Base-by-base conservation (phyloP, 2,888 invertebrate genomes). In the Rhagonycha lutea region DNA sequence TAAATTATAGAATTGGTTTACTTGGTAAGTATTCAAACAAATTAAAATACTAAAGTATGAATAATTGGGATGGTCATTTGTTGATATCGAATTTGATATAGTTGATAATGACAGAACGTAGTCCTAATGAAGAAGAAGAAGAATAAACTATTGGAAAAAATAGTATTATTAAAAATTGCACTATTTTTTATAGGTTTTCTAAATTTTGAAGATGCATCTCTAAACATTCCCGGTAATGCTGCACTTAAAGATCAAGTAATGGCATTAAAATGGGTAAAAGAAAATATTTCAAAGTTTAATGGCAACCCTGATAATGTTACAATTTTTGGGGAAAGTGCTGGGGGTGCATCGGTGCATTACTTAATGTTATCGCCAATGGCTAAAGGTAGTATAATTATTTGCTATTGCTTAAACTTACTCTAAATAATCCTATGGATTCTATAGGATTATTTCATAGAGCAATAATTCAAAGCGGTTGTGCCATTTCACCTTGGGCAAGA, bases 271-370 rank as follows among this genome's bases (percentile, higher is more conserved):
- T 90, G 90, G 90, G 86, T 90, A 0, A 88, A 89, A 79, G 83
- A 83, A 1, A 90, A 90, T 79, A 89, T 90, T 14, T 78, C 83
- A 12, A 85, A 85, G 72, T 91, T 91, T 81, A 88, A 89, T 32
- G 90, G 90, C 4, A 89, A 91, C 84, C 86, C 89, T 0, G 83
- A 88, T 11, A 90, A 90, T 76, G 89, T 88, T 4, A 90, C 90
- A 0, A 84, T 90, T 9, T 89, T 90, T 80, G 90, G 90, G 1
- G 89, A 90, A 82, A 90, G 90, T 81, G 90, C 90, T 2, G 90
- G 90, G 0, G 89, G 86, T 9, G 87, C 87, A 23, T 88, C 89
- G 3, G 86, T 88, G 0, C 89, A 90, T 79, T 89, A 87, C 73
- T 85, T 90, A 81, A 86, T 89, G 81, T 81, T 90, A 9, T 90